Evolutionary conservation across 2,888 invertebrate genomes (phyloP).

Genomic region (Lepidonotus clava): DNA sequence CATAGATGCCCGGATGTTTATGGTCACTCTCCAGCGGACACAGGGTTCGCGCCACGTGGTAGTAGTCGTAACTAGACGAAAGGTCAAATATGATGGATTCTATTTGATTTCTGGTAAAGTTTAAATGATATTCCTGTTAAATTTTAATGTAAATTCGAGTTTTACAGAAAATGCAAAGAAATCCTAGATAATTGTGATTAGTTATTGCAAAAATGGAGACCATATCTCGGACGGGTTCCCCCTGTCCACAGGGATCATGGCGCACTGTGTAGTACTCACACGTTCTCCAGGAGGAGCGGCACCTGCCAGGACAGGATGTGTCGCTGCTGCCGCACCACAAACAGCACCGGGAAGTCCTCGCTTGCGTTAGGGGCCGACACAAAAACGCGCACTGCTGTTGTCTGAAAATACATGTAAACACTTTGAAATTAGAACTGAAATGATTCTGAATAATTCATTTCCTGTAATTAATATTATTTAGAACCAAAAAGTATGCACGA

Average conservation of each 20-base stretch:
- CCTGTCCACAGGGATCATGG: no score
- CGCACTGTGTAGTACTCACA: conserved; percentile 74
- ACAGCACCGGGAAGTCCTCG: conserved; percentile 85
- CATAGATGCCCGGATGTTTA: conserved; percentile 47
- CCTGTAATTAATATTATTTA: not conserved
- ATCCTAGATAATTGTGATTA: no score
- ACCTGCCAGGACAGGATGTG: conserved; percentile 90
- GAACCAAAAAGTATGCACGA: not conserved
- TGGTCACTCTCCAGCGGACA: conserved; percentile 74
- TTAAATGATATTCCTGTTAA: no score
- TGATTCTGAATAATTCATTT: not conserved
- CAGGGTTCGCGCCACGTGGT: conserved; percentile 74
- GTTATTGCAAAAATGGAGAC: no score
- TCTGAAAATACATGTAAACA: conserved; percentile 63
- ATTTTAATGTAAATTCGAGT: no score
- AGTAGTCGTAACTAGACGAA: conserved; percentile 67
- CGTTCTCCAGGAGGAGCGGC: conserved; percentile 84
- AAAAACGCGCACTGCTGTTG: conserved; percentile 74
- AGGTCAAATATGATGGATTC: no score
- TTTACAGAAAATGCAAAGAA: no score
- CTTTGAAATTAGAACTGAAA: not conserved
- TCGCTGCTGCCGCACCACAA: conserved; percentile 88
- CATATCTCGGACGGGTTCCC: no score
- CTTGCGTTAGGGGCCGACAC: conserved; percentile 81
- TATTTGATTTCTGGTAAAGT: no score